phyloP scores from a whole-genome alignment of 2,888 invertebrate genomes.

The Macaria liturata region DNA sequence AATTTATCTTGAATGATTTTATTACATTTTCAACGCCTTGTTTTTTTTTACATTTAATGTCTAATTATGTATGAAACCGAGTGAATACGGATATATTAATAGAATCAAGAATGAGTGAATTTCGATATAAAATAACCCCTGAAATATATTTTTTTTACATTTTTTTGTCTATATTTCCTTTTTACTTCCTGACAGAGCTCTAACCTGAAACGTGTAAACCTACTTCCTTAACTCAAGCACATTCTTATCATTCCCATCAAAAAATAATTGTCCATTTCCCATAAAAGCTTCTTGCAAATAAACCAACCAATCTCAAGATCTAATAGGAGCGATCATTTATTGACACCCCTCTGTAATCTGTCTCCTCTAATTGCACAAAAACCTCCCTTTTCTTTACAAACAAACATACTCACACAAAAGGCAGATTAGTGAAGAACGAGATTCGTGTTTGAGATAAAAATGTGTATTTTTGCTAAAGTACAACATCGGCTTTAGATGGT shows the following conservation, averaged over 20 bases:
- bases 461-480: slow-evolving; percentile 77
- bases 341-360: slow-evolving; percentile 64
- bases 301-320: slow-evolving; percentile 51
- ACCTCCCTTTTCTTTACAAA: slow-evolving; percentile 66
- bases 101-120: no score
- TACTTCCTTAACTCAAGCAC: no score
- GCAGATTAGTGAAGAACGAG: slow-evolving; percentile 78
- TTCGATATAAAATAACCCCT: no score
- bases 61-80: no score
- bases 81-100: no score
- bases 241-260: slow-evolving; percentile 2
- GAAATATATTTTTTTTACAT: no score
- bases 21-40: no score
- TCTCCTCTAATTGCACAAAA: slow-evolving; percentile 75
- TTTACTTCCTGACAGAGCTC: no score
- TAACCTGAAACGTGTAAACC: no score
- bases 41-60: no score
- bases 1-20: no score
- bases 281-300: slow-evolving; percentile 21
- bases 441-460: slow-evolving; percentile 80
- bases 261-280: slow-evolving; percentile 23
- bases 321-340: slow-evolving; percentile 50
- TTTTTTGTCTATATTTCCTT: no score
- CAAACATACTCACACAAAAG: slow-evolving; percentile 71
- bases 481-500: slow-evolving; percentile 72